Percentiles rank a stretch among this genome's conserved stretches.
Evolutionary conservation across 2,888 invertebrate species (phyloP).

Genomic region (Acheta domesticus): DNA sequence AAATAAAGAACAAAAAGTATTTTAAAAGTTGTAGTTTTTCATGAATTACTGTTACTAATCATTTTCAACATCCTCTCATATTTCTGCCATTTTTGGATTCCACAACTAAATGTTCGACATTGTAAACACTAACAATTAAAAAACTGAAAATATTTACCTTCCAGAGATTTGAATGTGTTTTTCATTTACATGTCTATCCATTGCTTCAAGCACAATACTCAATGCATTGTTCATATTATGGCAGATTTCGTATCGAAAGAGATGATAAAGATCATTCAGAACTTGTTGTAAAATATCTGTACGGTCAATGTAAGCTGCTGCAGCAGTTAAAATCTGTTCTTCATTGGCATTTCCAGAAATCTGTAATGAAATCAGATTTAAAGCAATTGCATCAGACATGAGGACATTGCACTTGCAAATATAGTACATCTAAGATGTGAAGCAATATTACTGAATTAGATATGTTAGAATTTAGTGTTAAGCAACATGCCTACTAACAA

Average conservation of each 20-base stretch:
- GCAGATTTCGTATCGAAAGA: slow-evolving; percentile 80
- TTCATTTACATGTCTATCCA: slow-evolving; percentile 81
- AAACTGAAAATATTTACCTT: slow-evolving; percentile 55
- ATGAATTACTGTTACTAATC: too few species aligned
- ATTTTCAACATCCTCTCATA: too few species aligned
- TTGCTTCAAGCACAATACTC: slow-evolving; percentile 79
- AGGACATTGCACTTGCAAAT: too few species aligned
- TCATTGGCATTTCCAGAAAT: slow-evolving; percentile 90
- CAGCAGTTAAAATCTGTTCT: slow-evolving; percentile 83
- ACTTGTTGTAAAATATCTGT: slow-evolving; percentile 78
- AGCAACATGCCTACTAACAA: too few species aligned
- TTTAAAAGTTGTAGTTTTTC: too few species aligned
- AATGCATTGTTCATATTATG: slow-evolving; percentile 71
- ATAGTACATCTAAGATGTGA: too few species aligned
- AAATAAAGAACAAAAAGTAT: too few species aligned
- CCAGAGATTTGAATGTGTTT: slow-evolving; percentile 91
- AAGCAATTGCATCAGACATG: slow-evolving; percentile 30
- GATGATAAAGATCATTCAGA: slow-evolving; percentile 85
- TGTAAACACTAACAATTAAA: too few species aligned
- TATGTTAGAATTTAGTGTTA: too few species aligned
- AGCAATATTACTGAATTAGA: too few species aligned
- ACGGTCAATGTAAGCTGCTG: slow-evolving; percentile 77
- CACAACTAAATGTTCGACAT: too few species aligned
- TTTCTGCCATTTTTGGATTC: too few species aligned
- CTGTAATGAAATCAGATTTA: slow-evolving; percentile 49